Conservation (phyloP, 2,888 invertebrate species). For the Margaritifera margaritifera region DNA sequence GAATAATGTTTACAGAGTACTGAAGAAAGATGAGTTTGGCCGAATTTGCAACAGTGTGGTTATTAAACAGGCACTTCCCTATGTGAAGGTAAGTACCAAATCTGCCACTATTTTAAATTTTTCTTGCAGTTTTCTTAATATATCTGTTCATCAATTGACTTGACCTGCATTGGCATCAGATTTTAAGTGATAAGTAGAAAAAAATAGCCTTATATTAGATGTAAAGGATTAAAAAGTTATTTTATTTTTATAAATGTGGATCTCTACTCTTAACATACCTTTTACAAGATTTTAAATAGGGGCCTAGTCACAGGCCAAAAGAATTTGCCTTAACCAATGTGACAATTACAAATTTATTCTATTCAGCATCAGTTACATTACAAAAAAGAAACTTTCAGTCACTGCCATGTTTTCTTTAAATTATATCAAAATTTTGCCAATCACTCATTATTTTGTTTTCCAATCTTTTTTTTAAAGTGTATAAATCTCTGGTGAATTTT, state of each 20-base stretch:
- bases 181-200: neutral
- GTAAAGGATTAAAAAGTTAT: neutral
- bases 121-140: too few species aligned
- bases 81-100: conserved; percentile 44
- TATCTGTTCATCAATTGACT: neutral
- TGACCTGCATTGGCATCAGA: neutral
- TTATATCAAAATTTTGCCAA: too few species aligned
- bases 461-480: too few species aligned
- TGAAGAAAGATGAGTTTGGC: conserved; percentile 8
- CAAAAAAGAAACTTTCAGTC: too few species aligned
- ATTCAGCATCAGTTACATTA: too few species aligned
- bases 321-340: too few species aligned
- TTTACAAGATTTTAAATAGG: neutral
- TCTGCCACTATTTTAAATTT: neutral
- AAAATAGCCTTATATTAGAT: neutral
- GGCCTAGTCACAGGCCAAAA: too few species aligned
- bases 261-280: neutral
- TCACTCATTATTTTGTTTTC: too few species aligned
- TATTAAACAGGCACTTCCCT: conserved; percentile 54
- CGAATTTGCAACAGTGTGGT: conserved; percentile 30
- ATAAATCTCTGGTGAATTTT: too few species aligned
- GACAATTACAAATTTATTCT: too few species aligned
- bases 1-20: conserved; percentile 45
- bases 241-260: neutral
- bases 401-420: too few species aligned